Base-by-base conservation (phyloP, 2,113 vertebrate genomes). In the Scopus umbretta region DNA sequence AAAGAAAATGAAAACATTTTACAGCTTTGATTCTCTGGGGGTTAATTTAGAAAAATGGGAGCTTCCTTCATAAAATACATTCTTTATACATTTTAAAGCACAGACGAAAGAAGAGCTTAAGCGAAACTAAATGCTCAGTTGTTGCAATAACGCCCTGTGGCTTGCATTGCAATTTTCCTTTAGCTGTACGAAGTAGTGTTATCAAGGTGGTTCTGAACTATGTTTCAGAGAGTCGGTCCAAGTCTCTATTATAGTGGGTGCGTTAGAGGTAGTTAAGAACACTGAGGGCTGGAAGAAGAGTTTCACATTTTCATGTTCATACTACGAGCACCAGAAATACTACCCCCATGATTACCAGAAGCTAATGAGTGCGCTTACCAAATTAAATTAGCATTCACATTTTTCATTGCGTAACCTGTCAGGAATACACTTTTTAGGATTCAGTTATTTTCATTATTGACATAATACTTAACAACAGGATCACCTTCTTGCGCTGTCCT, bases 1-100 rank as follows among this genome's bases (percentile, higher is more conserved):
- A 81, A 92, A 97, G 88, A 95, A 88, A 81, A 63, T 62, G 80
- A 96, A 96, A 95, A 96, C 90, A 67, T 65, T 73, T 89, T 92
- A 83, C 58, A 88, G 94, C 92, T 96, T 95, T 18, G 23, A 92
- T 86, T 87, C 56, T 52, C 83, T 63, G 68, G 66, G 88, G 80
- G n/a, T 85, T 86, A 10, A 67, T 17, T 53, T 75, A 86, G 75
- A 67, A 88, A 78, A 72, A 92, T 27, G 82, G 95, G 93, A 94
- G 80, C 81, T 91, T 90, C 87, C 87, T 80, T 82, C 87, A 94
- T 27, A 80, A 93, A 95, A 96, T 11, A 92, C 86, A 91, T 6
- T 70, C 49, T 94, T 91, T 17, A 73, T 34, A 97, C 86, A 88
- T 40, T 43, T 65, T 50, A 91, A 50, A 82, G 72, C 71, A 93